Evolutionary conservation across 1,140 invertebrate genomes (phyloP), one percentile per base, ranked within the genome.

Genomic region (Homarus americanus): DNA sequence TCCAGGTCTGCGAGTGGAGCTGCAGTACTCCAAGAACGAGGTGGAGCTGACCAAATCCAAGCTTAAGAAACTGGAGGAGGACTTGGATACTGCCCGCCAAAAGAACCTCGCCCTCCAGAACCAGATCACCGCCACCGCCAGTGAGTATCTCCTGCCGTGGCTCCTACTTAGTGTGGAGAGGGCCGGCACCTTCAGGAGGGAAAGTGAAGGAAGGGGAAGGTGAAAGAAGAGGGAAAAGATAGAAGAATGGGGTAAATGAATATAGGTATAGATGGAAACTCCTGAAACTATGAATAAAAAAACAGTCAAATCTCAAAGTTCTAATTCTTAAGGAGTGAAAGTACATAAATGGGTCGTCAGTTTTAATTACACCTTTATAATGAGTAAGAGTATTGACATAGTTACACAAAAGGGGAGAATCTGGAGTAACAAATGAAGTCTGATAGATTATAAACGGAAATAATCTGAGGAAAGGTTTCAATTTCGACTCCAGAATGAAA

Each of bases 11-110:
- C 95, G 96, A 93, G 93, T 95, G 2, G 95, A 96, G 94, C 93
- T 96, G 28, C 94, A 94, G 91, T 94, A 95, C 15, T 95, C 95
- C 5, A 94, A 95, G 78, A 95, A 95, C 92, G 95, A 96, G 93
- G 94, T 95, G 83, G 95, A 96, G 49, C 94, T 93, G 86, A 94
- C 95, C 63, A 93, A 95, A 72, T 94, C 94, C 80, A 95, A 94
- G 91, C 94, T 96, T 17, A 95, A 94, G 91, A 93, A 94, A 83
- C 93, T 96, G 49, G 95, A 96, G 93, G 94, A 95, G 84, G 95
- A 96, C 88, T 94, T 96, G 44, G 93, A 94, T 4, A 93, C 93
- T 40, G 94, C 94, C 85, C 94, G 94, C 87, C 94, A 95, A 93
- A 95, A 95, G 93, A 95, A 95, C 93, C 92, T 90, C 63, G 94